These are phyloP conservation scores for Parnassius mnemosyne DNA, from an alignment of 2,888 invertebrate species.

Conservation along the genomic window DNA sequence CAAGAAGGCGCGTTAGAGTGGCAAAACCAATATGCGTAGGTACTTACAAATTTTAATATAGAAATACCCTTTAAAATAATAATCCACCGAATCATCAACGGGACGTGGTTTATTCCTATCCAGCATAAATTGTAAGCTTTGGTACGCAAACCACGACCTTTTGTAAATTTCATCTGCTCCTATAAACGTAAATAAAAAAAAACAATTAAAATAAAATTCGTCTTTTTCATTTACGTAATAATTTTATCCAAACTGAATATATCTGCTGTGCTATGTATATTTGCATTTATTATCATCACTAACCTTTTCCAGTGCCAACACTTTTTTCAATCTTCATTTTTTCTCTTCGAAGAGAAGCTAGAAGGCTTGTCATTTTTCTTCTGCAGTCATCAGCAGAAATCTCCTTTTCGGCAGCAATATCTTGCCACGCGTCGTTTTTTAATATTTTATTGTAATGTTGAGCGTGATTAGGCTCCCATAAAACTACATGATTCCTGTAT, in stretches of 20 bases:
- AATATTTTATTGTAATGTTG: constrained; percentile 35
- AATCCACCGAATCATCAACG: constrained; percentile 27
- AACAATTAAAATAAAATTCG: constrained; percentile 25
- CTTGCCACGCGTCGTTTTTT: constrained; percentile 36
- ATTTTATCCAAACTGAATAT: constrained; percentile 8
- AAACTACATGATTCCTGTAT: constrained; percentile 33
- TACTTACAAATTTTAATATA: constrained; percentile 4
- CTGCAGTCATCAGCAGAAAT: constrained; percentile 20
- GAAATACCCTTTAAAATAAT: constrained; percentile 23
- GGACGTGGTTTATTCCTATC: constrained; percentile 32
- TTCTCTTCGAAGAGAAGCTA: constrained; percentile 33
- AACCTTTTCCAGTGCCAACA: constrained; percentile 33
- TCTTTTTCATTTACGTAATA: not conserved
- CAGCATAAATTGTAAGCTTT: constrained; percentile 31
- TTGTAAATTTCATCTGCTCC: constrained; percentile 32
- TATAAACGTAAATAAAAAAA: constrained; percentile 27
- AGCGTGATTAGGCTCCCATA: constrained; percentile 33
- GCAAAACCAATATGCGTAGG: constrained; percentile 32
- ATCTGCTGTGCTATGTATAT: constrained; percentile 19
- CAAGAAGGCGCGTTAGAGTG: constrained; percentile 31
- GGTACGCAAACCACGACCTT: constrained; percentile 28
- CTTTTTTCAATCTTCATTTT: constrained; percentile 33
- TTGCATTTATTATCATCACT: constrained; percentile 8
- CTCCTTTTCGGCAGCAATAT: constrained; percentile 33
- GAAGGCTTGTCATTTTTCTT: constrained; percentile 15